A percentile compares a stretch with the other conserved stretches of the same genome.
Conservation (phyloP, 2,888 invertebrate species). For the Stenodera caucasica region DNA sequence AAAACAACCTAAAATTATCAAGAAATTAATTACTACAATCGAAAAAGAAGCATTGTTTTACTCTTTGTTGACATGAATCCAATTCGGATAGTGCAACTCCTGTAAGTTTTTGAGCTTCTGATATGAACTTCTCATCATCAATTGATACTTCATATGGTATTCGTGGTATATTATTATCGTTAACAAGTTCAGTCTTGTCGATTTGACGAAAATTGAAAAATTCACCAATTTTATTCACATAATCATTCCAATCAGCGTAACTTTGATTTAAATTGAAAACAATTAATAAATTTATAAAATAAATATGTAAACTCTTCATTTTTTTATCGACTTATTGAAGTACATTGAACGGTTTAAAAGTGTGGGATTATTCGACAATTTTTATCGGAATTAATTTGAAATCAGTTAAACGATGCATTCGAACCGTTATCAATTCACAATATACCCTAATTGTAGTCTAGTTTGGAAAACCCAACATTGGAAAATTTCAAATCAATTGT, state of each 20-base stretch:
- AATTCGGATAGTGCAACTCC: constrained; percentile 61
- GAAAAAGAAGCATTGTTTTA: too few species aligned
- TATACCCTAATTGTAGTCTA: too few species aligned
- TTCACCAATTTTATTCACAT: constrained; percentile 36
- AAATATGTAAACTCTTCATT: not conserved
- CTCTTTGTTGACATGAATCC: constrained; percentile 66
- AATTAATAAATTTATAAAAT: not conserved
- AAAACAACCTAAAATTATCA: constrained; percentile 59
- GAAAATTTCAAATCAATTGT: too few species aligned
- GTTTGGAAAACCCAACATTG: too few species aligned
- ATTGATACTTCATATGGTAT: constrained; percentile 61
- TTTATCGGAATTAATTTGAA: too few species aligned
- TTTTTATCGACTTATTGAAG: too few species aligned
- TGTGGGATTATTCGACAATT: too few species aligned
- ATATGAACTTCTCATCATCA: constrained; percentile 65
- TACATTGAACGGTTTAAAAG: too few species aligned
- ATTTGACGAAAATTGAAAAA: constrained; percentile 39
- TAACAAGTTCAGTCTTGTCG: constrained; percentile 20
- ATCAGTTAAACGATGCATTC: too few species aligned
- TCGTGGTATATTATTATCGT: constrained; percentile 40
- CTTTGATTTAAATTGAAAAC: not conserved
- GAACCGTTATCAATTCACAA: too few species aligned
- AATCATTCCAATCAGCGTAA: constrained; percentile 27
- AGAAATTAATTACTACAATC: too few species aligned
- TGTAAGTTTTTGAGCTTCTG: constrained; percentile 62